Conservation (phyloP, 2,113 vertebrate species). For the Xyliphius kryptos region DNA sequence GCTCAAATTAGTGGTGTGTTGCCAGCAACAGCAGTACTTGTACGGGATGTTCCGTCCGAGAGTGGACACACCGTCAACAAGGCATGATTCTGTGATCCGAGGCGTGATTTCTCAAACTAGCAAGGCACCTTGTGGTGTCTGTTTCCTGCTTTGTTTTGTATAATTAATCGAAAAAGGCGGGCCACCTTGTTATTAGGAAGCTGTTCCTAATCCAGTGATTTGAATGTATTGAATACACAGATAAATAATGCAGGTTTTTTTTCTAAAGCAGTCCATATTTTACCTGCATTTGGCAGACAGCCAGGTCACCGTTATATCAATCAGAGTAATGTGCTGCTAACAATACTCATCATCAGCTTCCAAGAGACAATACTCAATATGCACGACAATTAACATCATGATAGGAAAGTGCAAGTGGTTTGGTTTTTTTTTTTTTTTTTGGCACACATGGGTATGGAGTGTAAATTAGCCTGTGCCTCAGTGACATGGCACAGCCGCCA, state of each 20-base stretch:
- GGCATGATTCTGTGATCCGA: too few species aligned
- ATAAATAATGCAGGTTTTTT: not conserved
- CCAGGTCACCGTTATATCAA: slow-evolving; percentile 4
- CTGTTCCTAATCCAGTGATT: too few species aligned
- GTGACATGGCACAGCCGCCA: too few species aligned
- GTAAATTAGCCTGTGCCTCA: slow-evolving; percentile 25
- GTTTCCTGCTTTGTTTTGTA: too few species aligned
- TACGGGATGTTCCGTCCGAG: too few species aligned
- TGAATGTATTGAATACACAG: not conserved
- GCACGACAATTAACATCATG: slow-evolving; percentile 16
- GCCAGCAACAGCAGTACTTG: too few species aligned
- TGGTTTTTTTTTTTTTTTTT: too few species aligned
- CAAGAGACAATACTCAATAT: slow-evolving; percentile 16
- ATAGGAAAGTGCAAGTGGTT: slow-evolving; percentile 11
- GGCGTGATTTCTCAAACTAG: too few species aligned
- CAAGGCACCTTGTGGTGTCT: too few species aligned
- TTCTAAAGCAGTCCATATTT: not conserved
- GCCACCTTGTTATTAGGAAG: too few species aligned
- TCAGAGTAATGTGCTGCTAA: not conserved
- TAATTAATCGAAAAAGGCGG: too few species aligned
- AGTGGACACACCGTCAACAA: too few species aligned
- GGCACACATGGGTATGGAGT: slow-evolving; percentile 22
- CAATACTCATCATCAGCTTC: not conserved
- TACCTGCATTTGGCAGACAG: not conserved
- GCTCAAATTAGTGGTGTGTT: not conserved